Evolutionary conservation across 2,888 invertebrate species (phyloP), one percentile per base, ranked within the genome.

Genomic region (Mythimna lalbum): DNA sequence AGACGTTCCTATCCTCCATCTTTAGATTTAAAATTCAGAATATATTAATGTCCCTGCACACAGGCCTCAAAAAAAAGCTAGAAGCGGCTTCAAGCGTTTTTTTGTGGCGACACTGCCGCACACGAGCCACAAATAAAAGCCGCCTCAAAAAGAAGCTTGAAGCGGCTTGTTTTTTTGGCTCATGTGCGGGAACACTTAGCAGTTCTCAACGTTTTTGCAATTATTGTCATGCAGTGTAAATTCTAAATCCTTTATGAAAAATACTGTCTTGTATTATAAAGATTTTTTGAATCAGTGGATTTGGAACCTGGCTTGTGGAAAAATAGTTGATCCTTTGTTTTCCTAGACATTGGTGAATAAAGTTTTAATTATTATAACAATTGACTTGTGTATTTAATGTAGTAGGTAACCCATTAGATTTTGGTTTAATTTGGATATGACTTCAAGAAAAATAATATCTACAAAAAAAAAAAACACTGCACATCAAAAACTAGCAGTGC

Each of bases 271-370:
- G 19, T 27, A 73, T 21, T 36, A 19, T 67, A 49, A 71, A 59
- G 14, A 52, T 52, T 60, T 49, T 62, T 49, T 62, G 69, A 67
- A 57, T 49, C 63, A 64, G 56, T 68, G 60, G 19, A 69, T 64
- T 59, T 67, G 63, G 39, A 69, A 59, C 68, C 69, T 73, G 69
- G 71, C 63, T 77, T 76, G 63, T 79, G 66, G 67, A 76, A 69
- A 72, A 70, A 69, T 78, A 68, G 72, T 73, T 49, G 69, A 70
- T 63, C 67, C 56, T 56, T 80, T 73, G 47, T 80, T 81, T 81
- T 73, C 72, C 55, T 80, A 70, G 68, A 80, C 68, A 80, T 66
- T 82, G 82, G 80, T 77, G 76, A 86, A 81, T 87, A 83, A 84
- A 66, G 36, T 72, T 74, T 63, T 67, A 59, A 62, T 72, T 59